Conservation (phyloP, 2,113 vertebrate genomes). For the Corythornis cristatus region DNA sequence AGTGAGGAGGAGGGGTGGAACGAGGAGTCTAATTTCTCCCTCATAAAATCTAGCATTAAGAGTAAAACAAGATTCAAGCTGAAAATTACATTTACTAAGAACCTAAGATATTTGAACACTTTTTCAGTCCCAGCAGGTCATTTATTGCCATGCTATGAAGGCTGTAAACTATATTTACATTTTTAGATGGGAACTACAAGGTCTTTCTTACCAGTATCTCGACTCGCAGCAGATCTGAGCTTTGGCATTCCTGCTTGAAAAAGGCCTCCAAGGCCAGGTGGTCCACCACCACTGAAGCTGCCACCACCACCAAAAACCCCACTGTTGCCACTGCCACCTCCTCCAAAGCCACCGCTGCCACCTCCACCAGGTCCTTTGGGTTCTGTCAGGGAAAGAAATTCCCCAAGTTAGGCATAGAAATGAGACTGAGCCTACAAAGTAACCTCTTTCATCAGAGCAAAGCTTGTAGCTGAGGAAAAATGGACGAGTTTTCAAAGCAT, state of each 20-base stretch:
- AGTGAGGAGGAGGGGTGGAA: neutral
- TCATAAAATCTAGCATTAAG: neutral
- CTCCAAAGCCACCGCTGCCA: conserved; percentile 24
- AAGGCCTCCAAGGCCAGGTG: conserved; percentile 88
- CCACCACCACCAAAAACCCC: conserved; percentile 61
- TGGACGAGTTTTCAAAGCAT: neutral
- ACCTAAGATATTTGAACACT: neutral
- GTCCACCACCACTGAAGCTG: conserved; percentile 44
- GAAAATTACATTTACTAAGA: neutral
- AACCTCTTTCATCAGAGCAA: neutral
- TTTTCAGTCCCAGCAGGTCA: neutral
- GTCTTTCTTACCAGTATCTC: conserved; percentile 79
- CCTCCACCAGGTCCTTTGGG: conserved; percentile 81
- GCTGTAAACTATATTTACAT: neutral
- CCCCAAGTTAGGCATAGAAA: neutral
- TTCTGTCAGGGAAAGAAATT: conserved; percentile 74
- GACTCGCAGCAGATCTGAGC: conserved; percentile 84
- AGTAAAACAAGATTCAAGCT: neutral
- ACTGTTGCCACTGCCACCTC: conserved; percentile 33
- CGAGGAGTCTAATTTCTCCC: neutral
- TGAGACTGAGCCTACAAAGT: neutral
- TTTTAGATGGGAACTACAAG: neutral
- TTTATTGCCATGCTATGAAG: neutral
- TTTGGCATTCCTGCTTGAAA: conserved; percentile 96
- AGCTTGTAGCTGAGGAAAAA: neutral